Evolutionary conservation across 2,888 invertebrate genomes (phyloP), one percentile per base, ranked within the genome.

Genomic region (Lithosia quadra): DNA sequence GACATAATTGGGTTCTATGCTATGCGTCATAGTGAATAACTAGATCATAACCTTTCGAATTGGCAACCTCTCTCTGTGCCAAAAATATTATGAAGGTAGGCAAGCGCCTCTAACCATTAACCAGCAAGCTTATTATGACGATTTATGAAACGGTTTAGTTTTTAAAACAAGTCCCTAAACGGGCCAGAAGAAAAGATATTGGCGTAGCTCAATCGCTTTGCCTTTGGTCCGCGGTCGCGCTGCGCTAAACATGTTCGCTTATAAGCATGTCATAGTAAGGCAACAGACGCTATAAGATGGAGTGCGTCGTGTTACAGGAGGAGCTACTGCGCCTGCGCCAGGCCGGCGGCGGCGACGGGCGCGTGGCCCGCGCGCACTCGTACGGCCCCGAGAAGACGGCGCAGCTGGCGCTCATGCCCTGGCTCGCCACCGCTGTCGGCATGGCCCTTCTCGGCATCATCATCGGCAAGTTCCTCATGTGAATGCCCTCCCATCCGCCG

Each of bases 381-480:
- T 91, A 90, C 85, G 90, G 90, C 75, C 93, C 95, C 73, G 97
- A 96, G 93, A 96, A 96, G 87, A 95, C 90, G 82, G 95, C 96
- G 80, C 96, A 96, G 86, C 86, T 91, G 73, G 94, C 95, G 76
- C 91, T 96, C 78, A 96, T 96, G 94, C 95, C 96, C 77, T 96
- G 96, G 94, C 91, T 97, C 81, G 96, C 95, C 82, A 92, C 96
- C 81, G 96, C 97, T 77, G 89, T 97, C 84, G 95, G 96, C 84
- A 96, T 97, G 93, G 96, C 96, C 80, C 89, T 98, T 79, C 90
- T 97, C 88, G 97, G 97, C 89, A 95, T 97, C 88, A 95, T 97
- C 90, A 95, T 97, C 91, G 98, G 97, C 90, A 98, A 97, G 95
- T 97, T 97, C 95, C 93, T 97, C 93, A 97, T 97, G 95, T 98